Evolutionary conservation across 1,140 invertebrate genomes (phyloP), one percentile per base, ranked within the genome.

Genomic region (Drosophila kurseongensis): DNA sequence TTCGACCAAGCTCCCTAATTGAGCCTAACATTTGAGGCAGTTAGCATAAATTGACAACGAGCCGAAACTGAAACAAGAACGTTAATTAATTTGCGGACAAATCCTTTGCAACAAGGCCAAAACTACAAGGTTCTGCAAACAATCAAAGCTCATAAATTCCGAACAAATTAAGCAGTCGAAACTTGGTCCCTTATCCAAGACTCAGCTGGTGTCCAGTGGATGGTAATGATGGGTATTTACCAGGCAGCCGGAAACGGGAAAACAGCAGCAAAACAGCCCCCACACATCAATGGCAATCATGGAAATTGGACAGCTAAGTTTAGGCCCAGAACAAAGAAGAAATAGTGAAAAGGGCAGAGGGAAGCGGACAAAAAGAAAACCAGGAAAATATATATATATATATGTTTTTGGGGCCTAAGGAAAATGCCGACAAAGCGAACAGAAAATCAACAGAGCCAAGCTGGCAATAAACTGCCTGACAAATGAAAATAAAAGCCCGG

Each of bases 131-230:
- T 13, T 16, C 16, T 13, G 65, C 54, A 48, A 58, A 62, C 63
- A 82, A 82, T 82, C 80, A 82, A 82, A 82, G 69, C 68, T 75
- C 80, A 82, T 82, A 82, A 82, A 82, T 82, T 75, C 63, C 74
- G 68, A 82, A 82, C 79, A 78, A 81, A 82, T 82, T 82, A 81
- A 81, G 74, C 61, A 78, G 61, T 78, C 54, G 48, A 66, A 80
- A 75, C 50, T 56, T 41, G 29, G 54, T 40, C 45, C 45, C 52
- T 55, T 71, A 80, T 67, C 69, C 77, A 38, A 57, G 57, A 29
- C 72, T 40, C 55, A 56, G 50, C 47, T 69, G 58, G 59, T 80
- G 77, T 62, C 57, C 78, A 56, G 71, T 27, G 40, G 65, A 68
- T 69, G 79, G 66, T 82, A 82, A 82, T 82, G 79, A 82, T 78